These are phyloP conservation scores for Liolophura sinensis DNA, from an alignment of 1,140 invertebrate genomes.

Conservation along the genomic window DNA sequence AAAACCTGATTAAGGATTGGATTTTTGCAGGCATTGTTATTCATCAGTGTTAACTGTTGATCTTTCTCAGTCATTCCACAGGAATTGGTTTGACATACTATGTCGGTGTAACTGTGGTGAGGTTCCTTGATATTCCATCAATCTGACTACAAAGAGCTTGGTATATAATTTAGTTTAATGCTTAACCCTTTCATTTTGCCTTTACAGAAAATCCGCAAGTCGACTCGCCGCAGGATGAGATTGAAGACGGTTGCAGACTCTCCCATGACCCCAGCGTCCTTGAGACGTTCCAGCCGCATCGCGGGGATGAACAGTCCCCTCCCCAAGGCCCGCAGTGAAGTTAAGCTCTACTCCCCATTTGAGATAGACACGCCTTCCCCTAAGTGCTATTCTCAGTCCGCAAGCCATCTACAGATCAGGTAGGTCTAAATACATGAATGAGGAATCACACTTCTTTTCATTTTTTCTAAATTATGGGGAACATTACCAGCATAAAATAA, in stretches of 20 bases:
- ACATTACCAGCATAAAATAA: slow-evolving; percentile 1
- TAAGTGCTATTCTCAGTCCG: slow-evolving; percentile 10
- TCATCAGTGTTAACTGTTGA: too few relatives aligned
- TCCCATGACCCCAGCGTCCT: slow-evolving; percentile 10
- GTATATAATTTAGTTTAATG: too few relatives aligned
- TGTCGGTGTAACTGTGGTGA: too few relatives aligned
- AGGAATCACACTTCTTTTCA: background rate
- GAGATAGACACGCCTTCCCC: slow-evolving; percentile 33
- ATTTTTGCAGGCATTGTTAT: too few relatives aligned
- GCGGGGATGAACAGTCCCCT: slow-evolving; percentile 5
- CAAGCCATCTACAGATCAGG: slow-evolving; percentile 2
- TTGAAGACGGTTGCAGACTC: slow-evolving; percentile 12
- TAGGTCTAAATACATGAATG: background rate
- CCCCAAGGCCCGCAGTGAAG: slow-evolving; percentile 13
- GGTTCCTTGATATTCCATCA: too few relatives aligned
- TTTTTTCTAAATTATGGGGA: too few relatives aligned
- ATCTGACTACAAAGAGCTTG: too few relatives aligned
- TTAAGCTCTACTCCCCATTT: slow-evolving; percentile 35
- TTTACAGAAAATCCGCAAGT: slow-evolving; percentile 32
- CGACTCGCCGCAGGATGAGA: slow-evolving; percentile 24
- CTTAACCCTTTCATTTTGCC: too few relatives aligned
- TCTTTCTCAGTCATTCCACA: too few relatives aligned
- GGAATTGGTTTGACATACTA: too few relatives aligned
- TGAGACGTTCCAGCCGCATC: slow-evolving; percentile 1
- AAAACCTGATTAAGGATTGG: too few relatives aligned